A percentile compares a stretch with the other conserved stretches of the same genome.
These are phyloP conservation scores for Rhopalosiphum nymphaeae DNA, from an alignment of 2,888 invertebrate genomes.

Conservation along the genomic window DNA sequence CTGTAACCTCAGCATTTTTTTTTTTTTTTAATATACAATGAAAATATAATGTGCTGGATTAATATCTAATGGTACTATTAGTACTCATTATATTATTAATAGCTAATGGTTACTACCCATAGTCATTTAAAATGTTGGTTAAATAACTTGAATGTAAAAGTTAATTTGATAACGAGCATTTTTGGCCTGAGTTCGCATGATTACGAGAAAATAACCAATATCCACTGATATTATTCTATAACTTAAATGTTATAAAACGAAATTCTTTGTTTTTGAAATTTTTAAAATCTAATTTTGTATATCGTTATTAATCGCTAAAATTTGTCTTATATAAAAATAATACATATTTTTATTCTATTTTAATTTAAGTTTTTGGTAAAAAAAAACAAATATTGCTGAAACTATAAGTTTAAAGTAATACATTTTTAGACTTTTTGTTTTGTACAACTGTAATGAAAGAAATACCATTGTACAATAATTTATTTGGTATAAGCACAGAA, in stretches of 20 bases:
- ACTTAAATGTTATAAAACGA: too few relatives aligned
- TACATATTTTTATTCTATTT: not conserved
- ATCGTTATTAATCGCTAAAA: not conserved
- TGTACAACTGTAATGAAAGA: too few relatives aligned
- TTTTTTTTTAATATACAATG: not conserved
- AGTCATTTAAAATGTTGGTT: not conserved
- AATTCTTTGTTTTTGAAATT: too few relatives aligned
- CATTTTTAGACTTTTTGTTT: too few relatives aligned
- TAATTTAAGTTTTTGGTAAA: not conserved
- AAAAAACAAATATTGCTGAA: not conserved
- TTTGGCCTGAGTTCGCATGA: too few relatives aligned
- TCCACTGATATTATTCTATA: too few relatives aligned
- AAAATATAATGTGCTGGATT: not conserved
- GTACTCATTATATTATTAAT: not conserved
- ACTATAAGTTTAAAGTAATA: too few relatives aligned
- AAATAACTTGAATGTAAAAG: not conserved
- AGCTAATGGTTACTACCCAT: not conserved
- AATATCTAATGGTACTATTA: not conserved
- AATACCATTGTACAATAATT: too few relatives aligned
- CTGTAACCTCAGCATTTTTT: not conserved
- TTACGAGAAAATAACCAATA: too few relatives aligned
- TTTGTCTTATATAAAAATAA: not conserved
- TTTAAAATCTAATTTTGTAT: not conserved
- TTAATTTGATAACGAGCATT: too few relatives aligned
- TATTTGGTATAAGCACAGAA: too few relatives aligned